Percentiles rank a stretch among this genome's conserved stretches.
Conservation (phyloP, 2,797 vertebrate species). For the Xenops minutus region DNA sequence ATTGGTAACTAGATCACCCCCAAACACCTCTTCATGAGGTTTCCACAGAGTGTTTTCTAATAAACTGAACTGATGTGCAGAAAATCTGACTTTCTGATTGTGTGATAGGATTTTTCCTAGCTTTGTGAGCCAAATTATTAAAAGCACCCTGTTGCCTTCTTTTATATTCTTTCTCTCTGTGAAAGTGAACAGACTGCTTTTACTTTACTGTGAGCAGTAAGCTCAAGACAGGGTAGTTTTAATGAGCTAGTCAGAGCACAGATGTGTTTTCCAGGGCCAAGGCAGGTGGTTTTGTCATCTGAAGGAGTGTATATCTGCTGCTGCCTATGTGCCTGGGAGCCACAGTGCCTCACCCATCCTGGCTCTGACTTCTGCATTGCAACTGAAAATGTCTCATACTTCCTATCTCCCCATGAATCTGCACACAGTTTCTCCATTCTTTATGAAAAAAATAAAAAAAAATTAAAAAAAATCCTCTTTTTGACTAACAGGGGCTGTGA, state of each 20-base stretch:
- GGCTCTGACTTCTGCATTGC: not conserved
- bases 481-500: not conserved
- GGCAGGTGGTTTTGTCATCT: slow-evolving; percentile 31
- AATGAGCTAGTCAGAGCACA: not conserved
- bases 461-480: not conserved
- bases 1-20: not conserved
- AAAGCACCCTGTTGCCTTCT: not conserved
- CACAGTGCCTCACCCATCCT: not conserved
- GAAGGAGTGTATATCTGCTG: not conserved
- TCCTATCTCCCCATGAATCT: not conserved
- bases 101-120: not conserved
- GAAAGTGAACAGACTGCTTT: not conserved
- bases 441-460: not conserved
- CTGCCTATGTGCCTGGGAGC: not conserved
- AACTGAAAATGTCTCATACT: not conserved
- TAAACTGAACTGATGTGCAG: not conserved
- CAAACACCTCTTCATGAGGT: not conserved
- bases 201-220: not conserved
- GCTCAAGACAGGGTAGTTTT: not conserved
- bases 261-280: not conserved
- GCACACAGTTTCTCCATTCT: not conserved
- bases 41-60: not conserved
- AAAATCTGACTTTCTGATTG: not conserved
- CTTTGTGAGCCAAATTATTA: not conserved
- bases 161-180: not conserved